These are phyloP conservation scores for Nannoperca obscura DNA, from an alignment of 2,797 vertebrate genomes.

Conservation along the genomic window DNA sequence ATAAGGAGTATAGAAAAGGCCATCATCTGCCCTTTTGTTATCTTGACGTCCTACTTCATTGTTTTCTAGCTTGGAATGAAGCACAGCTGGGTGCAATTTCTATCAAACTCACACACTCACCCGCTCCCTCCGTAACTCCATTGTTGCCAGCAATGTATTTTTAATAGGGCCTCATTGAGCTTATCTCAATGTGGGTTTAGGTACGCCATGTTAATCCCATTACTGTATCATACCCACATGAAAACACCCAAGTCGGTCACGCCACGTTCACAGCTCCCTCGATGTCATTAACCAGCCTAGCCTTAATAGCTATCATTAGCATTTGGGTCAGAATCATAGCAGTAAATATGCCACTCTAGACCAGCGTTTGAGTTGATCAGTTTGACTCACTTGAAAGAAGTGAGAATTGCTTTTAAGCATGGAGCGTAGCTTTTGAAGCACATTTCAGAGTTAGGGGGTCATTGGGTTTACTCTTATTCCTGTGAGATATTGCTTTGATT, in stretches of 20 bases:
- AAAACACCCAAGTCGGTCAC: constrained; percentile 79
- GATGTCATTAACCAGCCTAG: constrained; percentile 74
- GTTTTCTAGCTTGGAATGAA: constrained; percentile 24
- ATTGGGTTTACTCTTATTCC: constrained; percentile 42
- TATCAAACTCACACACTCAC: constrained; percentile 40
- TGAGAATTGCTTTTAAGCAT: constrained; percentile 51
- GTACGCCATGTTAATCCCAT: constrained; percentile 83
- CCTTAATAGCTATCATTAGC: constrained; percentile 81
- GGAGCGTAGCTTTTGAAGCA: constrained; percentile 42
- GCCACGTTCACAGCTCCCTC: constrained; percentile 69
- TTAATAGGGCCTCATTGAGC: constrained; percentile 77
- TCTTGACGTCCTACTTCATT: not conserved
- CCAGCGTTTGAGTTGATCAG: constrained; percentile 58
- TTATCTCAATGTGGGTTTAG: constrained; percentile 85
- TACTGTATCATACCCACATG: constrained; percentile 73
- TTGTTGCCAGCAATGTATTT: constrained; percentile 76
- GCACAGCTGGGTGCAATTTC: constrained; percentile 37
- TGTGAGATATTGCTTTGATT: constrained; percentile 59
- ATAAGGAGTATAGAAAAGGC: constrained; percentile 6
- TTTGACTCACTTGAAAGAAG: constrained; percentile 62
- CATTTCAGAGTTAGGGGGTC: constrained; percentile 48
- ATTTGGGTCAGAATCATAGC: constrained; percentile 73
- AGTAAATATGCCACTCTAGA: constrained; percentile 65
- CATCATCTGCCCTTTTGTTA: constrained; percentile 11
- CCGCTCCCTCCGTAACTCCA: constrained; percentile 33